Percentiles rank a stretch among this genome's conserved stretches.
phyloP scores from a whole-genome alignment of 2,888 invertebrate species.

The Antheraea yamamai region DNA sequence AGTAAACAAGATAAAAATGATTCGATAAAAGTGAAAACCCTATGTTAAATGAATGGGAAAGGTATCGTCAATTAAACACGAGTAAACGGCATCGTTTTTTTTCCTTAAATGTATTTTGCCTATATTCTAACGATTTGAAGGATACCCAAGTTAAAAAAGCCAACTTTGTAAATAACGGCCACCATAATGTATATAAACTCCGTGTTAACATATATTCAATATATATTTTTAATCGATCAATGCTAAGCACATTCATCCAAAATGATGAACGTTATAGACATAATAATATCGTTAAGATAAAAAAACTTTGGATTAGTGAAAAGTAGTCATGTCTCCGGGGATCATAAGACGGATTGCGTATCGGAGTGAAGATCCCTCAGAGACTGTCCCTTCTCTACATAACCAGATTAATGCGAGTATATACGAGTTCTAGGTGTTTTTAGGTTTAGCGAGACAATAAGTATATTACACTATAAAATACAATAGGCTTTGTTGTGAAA shows the following conservation, averaged over 20 bases:
- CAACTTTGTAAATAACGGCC: too few relatives aligned
- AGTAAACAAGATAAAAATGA: too few relatives aligned
- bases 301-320: background rate
- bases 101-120: too few relatives aligned
- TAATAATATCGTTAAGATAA: background rate
- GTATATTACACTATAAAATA: background rate
- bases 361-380: background rate
- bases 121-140: too few relatives aligned
- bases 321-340: background rate
- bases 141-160: too few relatives aligned
- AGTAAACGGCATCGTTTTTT: too few relatives aligned
- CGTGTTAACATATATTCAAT: too few relatives aligned
- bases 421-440: background rate
- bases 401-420: conserved; percentile 1
- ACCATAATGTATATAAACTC: too few relatives aligned
- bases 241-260: background rate
- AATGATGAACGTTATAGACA: background rate
- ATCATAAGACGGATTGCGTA: conserved; percentile 7
- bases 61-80: too few relatives aligned
- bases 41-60: too few relatives aligned
- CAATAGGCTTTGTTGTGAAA: background rate
- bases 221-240: background rate
- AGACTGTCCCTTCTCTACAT: background rate
- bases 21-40: too few relatives aligned
- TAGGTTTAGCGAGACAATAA: background rate